Conservation (phyloP, 2,888 invertebrate species). For the Lycophotia porphyrea region DNA sequence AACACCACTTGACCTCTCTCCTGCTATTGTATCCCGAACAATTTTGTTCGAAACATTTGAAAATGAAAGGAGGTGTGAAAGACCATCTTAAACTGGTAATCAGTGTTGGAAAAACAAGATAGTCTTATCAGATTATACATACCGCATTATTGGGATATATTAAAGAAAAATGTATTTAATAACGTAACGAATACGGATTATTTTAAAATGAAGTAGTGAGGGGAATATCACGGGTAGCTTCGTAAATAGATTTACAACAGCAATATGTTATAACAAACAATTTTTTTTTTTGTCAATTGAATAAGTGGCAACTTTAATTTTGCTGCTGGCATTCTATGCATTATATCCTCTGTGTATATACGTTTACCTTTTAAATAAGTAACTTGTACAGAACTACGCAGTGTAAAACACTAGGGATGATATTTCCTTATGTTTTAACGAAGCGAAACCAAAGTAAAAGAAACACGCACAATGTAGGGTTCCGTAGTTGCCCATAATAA, state of each 20-base stretch:
- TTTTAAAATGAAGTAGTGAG: constrained; percentile 14
- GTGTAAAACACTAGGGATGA: too few species aligned
- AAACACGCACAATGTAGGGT: too few species aligned
- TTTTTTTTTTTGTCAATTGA: too few species aligned
- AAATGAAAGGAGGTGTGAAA: background rate
- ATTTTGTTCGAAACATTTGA: background rate
- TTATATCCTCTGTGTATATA: background rate
- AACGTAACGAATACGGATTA: background rate
- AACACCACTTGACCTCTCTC: background rate
- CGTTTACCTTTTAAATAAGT: too few species aligned
- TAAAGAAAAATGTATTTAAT: constrained; percentile 23
- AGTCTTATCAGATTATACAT: constrained; percentile 65
- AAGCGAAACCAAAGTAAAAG: too few species aligned
- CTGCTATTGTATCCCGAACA: background rate
- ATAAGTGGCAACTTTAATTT: background rate
- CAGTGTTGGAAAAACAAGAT: constrained; percentile 56
- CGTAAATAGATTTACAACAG: constrained; percentile 44
- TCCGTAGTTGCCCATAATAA: too few species aligned
- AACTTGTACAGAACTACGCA: too few species aligned
- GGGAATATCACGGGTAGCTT: constrained; percentile 44
- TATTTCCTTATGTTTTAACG: too few species aligned
- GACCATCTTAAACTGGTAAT: constrained; percentile 33
- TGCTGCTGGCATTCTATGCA: too few species aligned
- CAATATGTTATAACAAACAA: constrained; percentile 20
- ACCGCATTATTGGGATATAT: background rate